Evolutionary conservation across 2,797 vertebrate genomes (phyloP), one percentile per base, ranked within the genome.

Genomic region (Sarcophilus harrisii): DNA sequence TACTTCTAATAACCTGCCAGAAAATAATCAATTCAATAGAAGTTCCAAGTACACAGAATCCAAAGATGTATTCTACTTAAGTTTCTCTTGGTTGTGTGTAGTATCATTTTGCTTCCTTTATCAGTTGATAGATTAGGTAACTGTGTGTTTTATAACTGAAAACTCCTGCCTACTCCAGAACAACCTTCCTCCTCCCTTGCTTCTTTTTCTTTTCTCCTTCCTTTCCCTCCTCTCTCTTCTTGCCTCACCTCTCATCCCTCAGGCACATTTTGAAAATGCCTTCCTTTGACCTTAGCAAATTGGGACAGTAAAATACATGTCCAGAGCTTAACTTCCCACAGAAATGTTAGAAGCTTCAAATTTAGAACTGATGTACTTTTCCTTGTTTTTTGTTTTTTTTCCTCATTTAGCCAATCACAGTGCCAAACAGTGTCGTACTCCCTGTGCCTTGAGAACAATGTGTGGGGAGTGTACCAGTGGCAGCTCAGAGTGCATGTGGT

Each of bases 401-500:
- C 38, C 1, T 30, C 52, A 89, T 1, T 0, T 98, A 99, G 99
- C 99, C 0, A 99, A 99, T 98, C 99, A 99, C 98, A 99, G 99
- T 0, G 99, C 99, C 96, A 99, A 99, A 99, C 99, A 99, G 98
- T 99, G 99, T 98, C 99, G 99, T 81, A 99, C 99, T 0, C 99
- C 99, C 0, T 99, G 99, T 2, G 99, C 99, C 96, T 98, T 99
- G 98, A 98, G 99, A 18, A 97, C 97, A 0, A 97, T 98, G 0
- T 99, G 99, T 95, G 99, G 98, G 0, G 99, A 99, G 81, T 99
- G 99, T 97, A 99, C 99, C 55, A 99, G 99, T 93, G 99, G 99
- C 98, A 99, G 99, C 98, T 99, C 99, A 0, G 99, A 99, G 98
- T 99, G 99, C 97, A 99, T 99, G 99, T 99, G 99, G 99, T 99